Conservation (phyloP, 2,888 invertebrate species). For the Dinocampus coccinellae region DNA sequence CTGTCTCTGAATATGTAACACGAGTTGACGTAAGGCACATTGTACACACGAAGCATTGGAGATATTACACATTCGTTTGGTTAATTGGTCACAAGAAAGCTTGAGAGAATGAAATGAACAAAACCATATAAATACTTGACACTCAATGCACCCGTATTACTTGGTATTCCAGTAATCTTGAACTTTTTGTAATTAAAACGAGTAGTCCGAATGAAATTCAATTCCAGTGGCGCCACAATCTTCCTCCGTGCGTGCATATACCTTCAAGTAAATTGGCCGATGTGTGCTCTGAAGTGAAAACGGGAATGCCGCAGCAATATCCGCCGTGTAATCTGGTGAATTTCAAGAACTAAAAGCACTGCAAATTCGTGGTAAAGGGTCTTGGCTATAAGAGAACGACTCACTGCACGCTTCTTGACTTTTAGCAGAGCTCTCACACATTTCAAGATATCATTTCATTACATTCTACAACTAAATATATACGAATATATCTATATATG, state of each 20-base stretch:
- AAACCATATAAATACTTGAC: neutral
- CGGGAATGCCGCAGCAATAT: constrained; percentile 47
- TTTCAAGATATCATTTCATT: constrained; percentile 4
- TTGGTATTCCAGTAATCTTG: constrained; percentile 21
- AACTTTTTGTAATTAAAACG: constrained; percentile 35
- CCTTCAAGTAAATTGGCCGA: constrained; percentile 37
- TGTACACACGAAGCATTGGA: too few species aligned
- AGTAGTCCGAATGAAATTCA: constrained; percentile 28
- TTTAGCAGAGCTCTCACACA: neutral
- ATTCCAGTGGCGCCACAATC: constrained; percentile 12
- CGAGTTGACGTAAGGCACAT: too few species aligned
- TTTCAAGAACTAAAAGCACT: constrained; percentile 19
- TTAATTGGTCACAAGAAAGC: too few species aligned
- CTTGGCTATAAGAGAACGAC: neutral
- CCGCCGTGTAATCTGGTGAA: constrained; percentile 43
- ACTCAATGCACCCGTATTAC: neutral
- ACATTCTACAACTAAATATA: neutral
- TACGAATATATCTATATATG: neutral
- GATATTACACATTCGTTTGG: too few species aligned
- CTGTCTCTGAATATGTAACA: too few species aligned
- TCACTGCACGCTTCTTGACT: constrained; percentile 1
- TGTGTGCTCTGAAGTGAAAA: constrained; percentile 42
- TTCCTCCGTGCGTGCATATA: constrained; percentile 11
- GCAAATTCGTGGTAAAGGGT: neutral
- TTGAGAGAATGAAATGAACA: too few species aligned